phyloP scores from a whole-genome alignment of 2,888 invertebrate species.

The Mythimna pallens region DNA sequence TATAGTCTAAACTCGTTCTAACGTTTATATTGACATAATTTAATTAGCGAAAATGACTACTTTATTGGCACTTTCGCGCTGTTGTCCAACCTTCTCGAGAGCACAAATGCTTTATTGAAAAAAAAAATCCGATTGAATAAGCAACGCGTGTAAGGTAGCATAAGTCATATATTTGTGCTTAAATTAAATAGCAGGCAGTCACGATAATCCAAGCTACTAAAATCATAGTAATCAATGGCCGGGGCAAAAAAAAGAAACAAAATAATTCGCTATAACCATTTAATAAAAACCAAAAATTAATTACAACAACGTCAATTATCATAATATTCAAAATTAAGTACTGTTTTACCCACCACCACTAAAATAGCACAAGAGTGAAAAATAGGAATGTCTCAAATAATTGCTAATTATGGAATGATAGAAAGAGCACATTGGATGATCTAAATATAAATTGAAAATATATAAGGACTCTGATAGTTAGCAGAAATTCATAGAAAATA shows the following conservation, averaged over 20 bases:
- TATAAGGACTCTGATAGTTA: slow-evolving; percentile 32
- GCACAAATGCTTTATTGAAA: slow-evolving; percentile 66
- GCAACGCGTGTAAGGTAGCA: slow-evolving; percentile 3
- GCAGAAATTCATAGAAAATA: slow-evolving; percentile 52
- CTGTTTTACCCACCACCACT: slow-evolving; percentile 82
- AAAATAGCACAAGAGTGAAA: slow-evolving; percentile 64
- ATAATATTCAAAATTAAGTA: slow-evolving; percentile 79
- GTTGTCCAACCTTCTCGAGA: slow-evolving; percentile 46
- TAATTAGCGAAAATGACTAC: slow-evolving; percentile 81
- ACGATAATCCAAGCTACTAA: slow-evolving; percentile 29
- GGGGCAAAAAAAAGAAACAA: slow-evolving; percentile 75
- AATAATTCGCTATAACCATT: slow-evolving; percentile 82
- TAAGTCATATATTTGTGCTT: background rate
- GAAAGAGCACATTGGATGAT: slow-evolving; percentile 33
- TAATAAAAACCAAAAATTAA: slow-evolving; percentile 86
- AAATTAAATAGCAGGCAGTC: slow-evolving; percentile 38
- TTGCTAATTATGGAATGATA: slow-evolving; percentile 53
- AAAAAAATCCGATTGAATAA: slow-evolving; percentile 2
- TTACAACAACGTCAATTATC: slow-evolving; percentile 78
- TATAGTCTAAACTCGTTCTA: slow-evolving; percentile 71
- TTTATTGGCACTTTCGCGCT: slow-evolving; percentile 78
- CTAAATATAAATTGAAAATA: slow-evolving; percentile 34
- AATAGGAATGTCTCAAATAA: slow-evolving; percentile 65
- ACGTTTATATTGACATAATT: slow-evolving; percentile 80
- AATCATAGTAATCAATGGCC: slow-evolving; percentile 50